These are phyloP conservation scores for Lochmaea crataegi DNA, from an alignment of 2,888 invertebrate species.

Conservation along the genomic window DNA sequence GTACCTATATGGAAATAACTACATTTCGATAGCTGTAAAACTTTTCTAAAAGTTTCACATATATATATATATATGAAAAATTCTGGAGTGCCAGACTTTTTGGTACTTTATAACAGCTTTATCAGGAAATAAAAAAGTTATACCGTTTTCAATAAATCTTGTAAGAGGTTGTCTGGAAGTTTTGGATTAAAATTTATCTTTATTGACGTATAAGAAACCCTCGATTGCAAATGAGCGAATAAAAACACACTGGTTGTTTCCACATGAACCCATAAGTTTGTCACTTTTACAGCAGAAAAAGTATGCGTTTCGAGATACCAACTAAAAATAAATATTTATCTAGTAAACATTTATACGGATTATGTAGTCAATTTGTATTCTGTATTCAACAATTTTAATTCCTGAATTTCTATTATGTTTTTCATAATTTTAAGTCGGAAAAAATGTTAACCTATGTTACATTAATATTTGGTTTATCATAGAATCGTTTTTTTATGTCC, in stretches of 20 bases:
- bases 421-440: no score
- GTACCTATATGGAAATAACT: conserved; percentile 22
- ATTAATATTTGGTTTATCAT: no score
- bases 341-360: no score
- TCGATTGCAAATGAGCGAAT: neutral
- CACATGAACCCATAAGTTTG: neutral
- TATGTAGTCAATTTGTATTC: no score
- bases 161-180: conserved; percentile 8
- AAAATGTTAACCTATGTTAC: no score
- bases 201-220: neutral
- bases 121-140: conserved; percentile 13
- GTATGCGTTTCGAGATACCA: no score
- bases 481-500: no score
- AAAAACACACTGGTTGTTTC: neutral
- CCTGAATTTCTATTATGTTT: no score
- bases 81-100: conserved; percentile 21
- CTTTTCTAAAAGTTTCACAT: conserved; percentile 12
- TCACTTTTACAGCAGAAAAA: no score
- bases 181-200: conserved; percentile 12
- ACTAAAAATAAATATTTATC: no score
- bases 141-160: conserved; percentile 18
- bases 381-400: no score
- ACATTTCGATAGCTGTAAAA: conserved; percentile 19
- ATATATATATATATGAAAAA: conserved; percentile 12
- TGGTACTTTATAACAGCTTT: conserved; percentile 22